Evolutionary conservation across 2,888 invertebrate genomes (phyloP).

Genomic region (Epirrita christyi): DNA sequence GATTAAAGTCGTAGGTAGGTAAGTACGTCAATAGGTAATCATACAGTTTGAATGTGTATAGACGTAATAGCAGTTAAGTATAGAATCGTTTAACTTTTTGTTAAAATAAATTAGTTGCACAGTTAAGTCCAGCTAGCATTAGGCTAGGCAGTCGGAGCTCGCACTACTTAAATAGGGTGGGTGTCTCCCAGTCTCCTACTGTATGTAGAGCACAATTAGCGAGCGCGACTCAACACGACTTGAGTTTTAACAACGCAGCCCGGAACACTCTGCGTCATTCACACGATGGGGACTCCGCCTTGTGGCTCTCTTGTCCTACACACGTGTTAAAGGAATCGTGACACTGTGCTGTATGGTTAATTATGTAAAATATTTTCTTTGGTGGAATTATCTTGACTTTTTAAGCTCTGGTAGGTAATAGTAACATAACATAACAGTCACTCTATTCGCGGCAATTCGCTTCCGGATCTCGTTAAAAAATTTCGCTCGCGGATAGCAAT

Average conservation of each 20-base stretch:
- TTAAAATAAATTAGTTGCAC: neutral
- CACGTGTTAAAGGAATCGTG: conserved; percentile 57
- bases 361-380: conserved; percentile 6
- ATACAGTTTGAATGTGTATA: too few relatives aligned
- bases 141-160: conserved; percentile 38
- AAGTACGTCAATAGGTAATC: too few relatives aligned
- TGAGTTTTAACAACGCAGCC: conserved; percentile 81
- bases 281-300: conserved; percentile 62
- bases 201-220: conserved; percentile 80
- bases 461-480: too few relatives aligned
- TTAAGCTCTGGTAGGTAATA: neutral
- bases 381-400: neutral
- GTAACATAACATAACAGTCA: too few relatives aligned
- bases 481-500: too few relatives aligned
- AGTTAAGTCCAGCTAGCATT: conserved; percentile 5
- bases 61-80: too few relatives aligned
- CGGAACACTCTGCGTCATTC: conserved; percentile 76
- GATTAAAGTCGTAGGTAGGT: too few relatives aligned
- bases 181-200: conserved; percentile 40
- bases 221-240: conserved; percentile 80
- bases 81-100: neutral
- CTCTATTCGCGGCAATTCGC: too few relatives aligned
- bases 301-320: conserved; percentile 59
- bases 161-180: conserved; percentile 51
- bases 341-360: conserved; percentile 34